Percentiles rank a stretch among this genome's conserved stretches.
These are phyloP conservation scores for Coremacera marginata DNA, from an alignment of 2,888 invertebrate species.

Conservation along the genomic window DNA sequence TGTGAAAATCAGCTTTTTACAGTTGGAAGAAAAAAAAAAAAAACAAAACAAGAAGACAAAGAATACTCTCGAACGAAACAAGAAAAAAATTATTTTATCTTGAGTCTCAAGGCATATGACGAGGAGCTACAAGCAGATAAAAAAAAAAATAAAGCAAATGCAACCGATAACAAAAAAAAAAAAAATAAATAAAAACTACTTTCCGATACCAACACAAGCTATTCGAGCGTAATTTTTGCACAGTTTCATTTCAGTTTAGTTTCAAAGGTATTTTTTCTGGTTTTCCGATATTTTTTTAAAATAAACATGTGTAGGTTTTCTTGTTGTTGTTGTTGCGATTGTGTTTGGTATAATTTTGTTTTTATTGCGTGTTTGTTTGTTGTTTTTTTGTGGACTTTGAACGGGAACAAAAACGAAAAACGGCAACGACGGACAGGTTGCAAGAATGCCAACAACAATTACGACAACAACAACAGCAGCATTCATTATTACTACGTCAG, in stretches of 20 bases:
- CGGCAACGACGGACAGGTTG: background rate
- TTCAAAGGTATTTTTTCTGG: background rate
- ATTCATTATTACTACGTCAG: background rate
- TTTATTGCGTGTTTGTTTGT: background rate
- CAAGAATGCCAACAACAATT: background rate
- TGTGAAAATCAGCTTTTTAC: background rate
- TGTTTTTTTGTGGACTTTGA: constrained; percentile 21
- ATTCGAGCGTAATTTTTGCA: background rate
- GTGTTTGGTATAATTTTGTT: background rate
- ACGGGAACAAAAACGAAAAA: constrained; percentile 10
- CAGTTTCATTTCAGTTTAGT: background rate
- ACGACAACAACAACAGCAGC: background rate
- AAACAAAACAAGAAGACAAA: too few relatives aligned
- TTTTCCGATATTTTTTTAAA: background rate
- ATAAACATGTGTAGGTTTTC: background rate
- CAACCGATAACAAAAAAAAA: background rate
- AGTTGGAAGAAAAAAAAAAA: background rate
- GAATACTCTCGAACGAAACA: background rate
- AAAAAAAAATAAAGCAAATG: background rate
- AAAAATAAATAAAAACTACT: background rate
- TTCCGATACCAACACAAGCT: too few relatives aligned
- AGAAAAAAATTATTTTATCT: background rate
- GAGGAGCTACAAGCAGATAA: background rate
- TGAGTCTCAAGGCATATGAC: constrained; percentile 6
- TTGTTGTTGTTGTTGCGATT: background rate